phyloP scores from a whole-genome alignment of 2,797 vertebrate genomes.

The Anniella stebbinsi region DNA sequence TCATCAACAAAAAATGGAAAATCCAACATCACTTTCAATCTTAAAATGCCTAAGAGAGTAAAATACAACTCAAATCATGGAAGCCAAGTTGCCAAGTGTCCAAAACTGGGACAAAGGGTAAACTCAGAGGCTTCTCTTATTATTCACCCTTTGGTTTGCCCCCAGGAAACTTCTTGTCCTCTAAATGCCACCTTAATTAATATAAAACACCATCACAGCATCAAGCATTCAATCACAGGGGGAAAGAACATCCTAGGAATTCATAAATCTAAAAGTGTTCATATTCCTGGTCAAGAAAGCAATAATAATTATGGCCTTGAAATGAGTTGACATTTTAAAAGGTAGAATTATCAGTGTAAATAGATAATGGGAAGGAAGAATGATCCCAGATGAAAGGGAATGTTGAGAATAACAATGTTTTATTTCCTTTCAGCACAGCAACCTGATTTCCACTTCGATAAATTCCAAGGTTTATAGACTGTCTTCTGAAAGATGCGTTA shows the following conservation, averaged over 20 bases:
- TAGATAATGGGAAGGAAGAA: not conserved
- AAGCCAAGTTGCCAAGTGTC: conserved; percentile 15
- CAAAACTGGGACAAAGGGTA: not conserved
- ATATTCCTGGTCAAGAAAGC: accelerated
- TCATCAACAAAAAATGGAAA: conserved; percentile 43
- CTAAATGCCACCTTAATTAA: not conserved
- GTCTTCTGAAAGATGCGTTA: not conserved
- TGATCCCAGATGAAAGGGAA: accelerated
- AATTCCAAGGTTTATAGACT: not conserved
- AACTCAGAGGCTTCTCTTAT: not conserved
- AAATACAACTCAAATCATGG: not conserved
- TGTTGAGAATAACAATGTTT: not conserved
- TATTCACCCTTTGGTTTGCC: not conserved
- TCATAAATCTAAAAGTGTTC: accelerated
- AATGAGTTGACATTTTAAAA: not conserved
- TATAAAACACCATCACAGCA: accelerated
- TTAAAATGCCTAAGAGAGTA: not conserved
- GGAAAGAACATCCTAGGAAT: conserved; percentile 11
- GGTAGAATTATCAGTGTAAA: not conserved
- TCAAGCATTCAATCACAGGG: not conserved
- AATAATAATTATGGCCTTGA: not conserved
- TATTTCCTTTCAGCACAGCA: accelerated
- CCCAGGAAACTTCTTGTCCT: conserved; percentile 3
- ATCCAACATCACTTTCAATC: conserved; percentile 15
- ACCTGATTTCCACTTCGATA: not conserved